These are phyloP conservation scores for Cerastis rubricosa DNA, from an alignment of 2,888 invertebrate genomes.

Conservation along the genomic window DNA sequence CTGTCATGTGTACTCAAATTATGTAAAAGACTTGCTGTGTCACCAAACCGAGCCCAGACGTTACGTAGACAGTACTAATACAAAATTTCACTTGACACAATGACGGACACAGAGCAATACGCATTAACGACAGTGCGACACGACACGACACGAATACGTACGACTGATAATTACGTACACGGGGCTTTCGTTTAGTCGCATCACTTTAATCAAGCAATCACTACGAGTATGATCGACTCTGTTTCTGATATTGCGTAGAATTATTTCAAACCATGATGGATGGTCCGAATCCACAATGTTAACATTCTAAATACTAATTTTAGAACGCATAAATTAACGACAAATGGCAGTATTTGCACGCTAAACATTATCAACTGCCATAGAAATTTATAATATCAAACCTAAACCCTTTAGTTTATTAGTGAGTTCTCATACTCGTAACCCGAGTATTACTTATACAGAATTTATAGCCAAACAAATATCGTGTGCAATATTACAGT, in stretches of 20 bases:
- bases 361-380: constrained; percentile 34
- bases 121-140: constrained; percentile 54
- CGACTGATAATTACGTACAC: constrained; percentile 42
- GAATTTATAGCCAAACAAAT: constrained; percentile 42
- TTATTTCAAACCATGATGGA: neutral
- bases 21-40: constrained; percentile 29
- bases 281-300: constrained; percentile 8
- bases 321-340: constrained; percentile 36
- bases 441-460: neutral
- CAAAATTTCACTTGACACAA: constrained; percentile 75
- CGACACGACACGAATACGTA: constrained; percentile 63
- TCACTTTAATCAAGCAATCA: constrained; percentile 25
- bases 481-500: constrained; percentile 18
- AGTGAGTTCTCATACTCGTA: constrained; percentile 2
- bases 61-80: constrained; percentile 66
- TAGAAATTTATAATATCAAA: constrained; percentile 25
- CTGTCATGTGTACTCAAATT: constrained; percentile 11
- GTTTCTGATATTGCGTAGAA: constrained; percentile 5
- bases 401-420: constrained; percentile 36
- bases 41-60: constrained; percentile 41
- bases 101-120: constrained; percentile 62
- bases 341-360: constrained; percentile 41
- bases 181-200: constrained; percentile 40
- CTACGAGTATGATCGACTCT: constrained; percentile 12
- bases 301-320: constrained; percentile 28